Conservation (phyloP, 2,797 vertebrate species). For the Glyptemys insculpta region DNA sequence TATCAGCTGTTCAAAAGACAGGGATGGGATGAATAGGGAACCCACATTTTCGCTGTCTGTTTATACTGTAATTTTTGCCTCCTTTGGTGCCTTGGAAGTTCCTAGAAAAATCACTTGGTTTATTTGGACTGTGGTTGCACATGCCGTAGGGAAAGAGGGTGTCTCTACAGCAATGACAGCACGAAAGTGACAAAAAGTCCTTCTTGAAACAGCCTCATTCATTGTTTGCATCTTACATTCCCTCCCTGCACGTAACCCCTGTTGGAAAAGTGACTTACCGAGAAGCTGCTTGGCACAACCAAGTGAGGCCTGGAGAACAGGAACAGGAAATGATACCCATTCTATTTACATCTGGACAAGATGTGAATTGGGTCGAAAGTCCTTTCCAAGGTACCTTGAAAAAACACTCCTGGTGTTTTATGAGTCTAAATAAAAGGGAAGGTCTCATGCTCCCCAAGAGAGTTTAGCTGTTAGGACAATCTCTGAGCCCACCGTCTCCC, state of each 20-base stretch:
- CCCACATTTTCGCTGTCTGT: no score
- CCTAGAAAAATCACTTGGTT: neutral
- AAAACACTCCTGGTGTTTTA: neutral
- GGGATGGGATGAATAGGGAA: no score
- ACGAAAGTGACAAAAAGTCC: neutral
- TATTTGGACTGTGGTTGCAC: neutral
- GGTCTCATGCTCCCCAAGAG: neutral
- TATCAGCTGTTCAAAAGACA: no score
- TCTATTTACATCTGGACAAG: neutral
- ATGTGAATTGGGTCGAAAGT: neutral
- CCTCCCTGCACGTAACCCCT: neutral
- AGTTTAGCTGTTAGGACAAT: fast-evolving
- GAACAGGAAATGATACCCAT: neutral
- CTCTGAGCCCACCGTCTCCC: neutral
- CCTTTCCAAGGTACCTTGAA: neutral
- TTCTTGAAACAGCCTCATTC: neutral
- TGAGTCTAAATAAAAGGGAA: neutral
- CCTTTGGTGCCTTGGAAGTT: neutral
- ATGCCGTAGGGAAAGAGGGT: neutral
- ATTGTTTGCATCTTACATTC: neutral
- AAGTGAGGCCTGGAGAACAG: neutral
- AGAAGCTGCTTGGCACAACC: neutral
- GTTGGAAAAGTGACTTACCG: neutral
- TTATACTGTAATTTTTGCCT: neutral
- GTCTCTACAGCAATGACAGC: neutral